Percentiles rank a stretch among this genome's conserved stretches.
Conservation (phyloP, 2,113 vertebrate species). For the Blennius ocellaris region DNA sequence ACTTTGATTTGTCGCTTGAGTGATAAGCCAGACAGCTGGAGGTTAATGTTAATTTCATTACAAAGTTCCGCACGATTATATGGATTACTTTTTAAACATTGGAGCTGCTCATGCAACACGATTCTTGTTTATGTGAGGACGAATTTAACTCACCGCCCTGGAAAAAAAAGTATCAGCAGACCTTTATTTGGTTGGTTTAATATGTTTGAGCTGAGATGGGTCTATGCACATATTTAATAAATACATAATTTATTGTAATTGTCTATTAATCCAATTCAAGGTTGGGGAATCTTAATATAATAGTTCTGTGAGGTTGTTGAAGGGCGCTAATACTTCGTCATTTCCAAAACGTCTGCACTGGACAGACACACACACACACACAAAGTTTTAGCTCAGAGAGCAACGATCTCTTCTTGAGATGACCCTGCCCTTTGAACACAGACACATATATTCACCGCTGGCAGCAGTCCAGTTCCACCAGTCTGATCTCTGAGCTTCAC, state of each 20-base stretch:
- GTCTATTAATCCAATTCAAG: too few species aligned
- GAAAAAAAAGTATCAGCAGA: not conserved
- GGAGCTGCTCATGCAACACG: not conserved
- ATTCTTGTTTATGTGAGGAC: not conserved
- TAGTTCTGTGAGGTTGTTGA: too few species aligned
- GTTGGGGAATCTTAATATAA: too few species aligned
- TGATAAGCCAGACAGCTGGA: conserved; percentile 5
- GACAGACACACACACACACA: too few species aligned
- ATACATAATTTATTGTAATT: too few species aligned
- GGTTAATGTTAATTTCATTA: not conserved
- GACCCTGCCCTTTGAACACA: not conserved
- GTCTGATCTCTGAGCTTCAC: not conserved
- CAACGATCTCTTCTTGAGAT: not conserved
- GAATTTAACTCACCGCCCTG: not conserved
- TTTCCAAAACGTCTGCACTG: too few species aligned
- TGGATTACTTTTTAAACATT: not conserved
- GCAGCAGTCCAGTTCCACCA: conserved; percentile 1
- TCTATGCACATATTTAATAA: not conserved
- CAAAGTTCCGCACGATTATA: not conserved
- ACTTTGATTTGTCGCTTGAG: conserved; percentile 50
- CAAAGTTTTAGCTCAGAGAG: not conserved
- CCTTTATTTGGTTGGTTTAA: conserved; percentile 15
- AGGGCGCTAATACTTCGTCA: too few species aligned
- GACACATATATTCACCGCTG: conserved; percentile 1
- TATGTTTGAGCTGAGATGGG: conserved; percentile 1